These are phyloP conservation scores for Psix sp. DNA, from an alignment of 1,140 invertebrate genomes.

Conservation along the genomic window DNA sequence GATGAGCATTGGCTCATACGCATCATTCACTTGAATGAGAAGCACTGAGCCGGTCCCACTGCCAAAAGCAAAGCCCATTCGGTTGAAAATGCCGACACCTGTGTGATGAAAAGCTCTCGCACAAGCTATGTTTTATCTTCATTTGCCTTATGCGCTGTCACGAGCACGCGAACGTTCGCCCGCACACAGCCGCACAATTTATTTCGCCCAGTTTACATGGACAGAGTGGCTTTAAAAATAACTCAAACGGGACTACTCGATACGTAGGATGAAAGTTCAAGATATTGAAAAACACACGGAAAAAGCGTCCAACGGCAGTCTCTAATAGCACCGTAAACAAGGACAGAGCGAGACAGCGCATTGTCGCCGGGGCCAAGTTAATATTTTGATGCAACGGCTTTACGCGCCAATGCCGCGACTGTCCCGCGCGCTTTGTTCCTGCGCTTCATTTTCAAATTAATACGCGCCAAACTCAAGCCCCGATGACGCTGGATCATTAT, in stretches of 20 bases:
- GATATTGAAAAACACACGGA: constrained; percentile 30
- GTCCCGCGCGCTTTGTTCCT: no score
- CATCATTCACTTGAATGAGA: constrained; percentile 34
- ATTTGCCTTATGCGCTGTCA: constrained; percentile 39
- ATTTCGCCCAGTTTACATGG: constrained; percentile 44
- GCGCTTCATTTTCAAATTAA: no score
- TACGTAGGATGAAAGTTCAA: constrained; percentile 53
- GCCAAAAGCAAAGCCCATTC: constrained; percentile 46
- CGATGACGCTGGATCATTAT: no score
- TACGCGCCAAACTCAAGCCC: no score
- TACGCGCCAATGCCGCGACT: no score
- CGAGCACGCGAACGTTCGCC: constrained; percentile 27
- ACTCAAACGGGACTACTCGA: constrained; percentile 34
- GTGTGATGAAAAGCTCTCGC: constrained; percentile 36
- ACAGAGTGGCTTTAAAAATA: constrained; percentile 49
- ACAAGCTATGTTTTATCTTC: constrained; percentile 32
- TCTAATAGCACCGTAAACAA: no score
- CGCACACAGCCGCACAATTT: constrained; percentile 26
- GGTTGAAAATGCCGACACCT: constrained; percentile 44
- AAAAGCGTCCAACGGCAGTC: no score
- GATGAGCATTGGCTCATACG: no score
- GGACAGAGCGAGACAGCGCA: no score
- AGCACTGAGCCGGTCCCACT: constrained; percentile 45
- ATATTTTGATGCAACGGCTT: no score
- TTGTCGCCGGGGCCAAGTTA: no score